phyloP scores from a whole-genome alignment of 2,797 vertebrate genomes.

The Karalla daura region DNA sequence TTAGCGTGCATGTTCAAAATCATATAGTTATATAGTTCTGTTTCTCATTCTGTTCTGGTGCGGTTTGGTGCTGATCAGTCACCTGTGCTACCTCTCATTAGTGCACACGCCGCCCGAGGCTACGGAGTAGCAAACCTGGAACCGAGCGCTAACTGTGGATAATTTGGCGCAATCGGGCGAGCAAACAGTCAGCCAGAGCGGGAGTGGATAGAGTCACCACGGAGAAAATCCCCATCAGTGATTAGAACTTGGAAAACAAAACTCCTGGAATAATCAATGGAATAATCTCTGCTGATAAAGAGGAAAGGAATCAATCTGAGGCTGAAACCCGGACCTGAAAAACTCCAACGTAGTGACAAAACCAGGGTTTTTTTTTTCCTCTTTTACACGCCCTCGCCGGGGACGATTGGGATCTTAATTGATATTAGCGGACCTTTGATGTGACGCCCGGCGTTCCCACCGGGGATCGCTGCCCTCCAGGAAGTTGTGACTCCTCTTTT shows the following conservation, averaged over 20 bases:
- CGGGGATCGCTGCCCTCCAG: slow-evolving; percentile 41
- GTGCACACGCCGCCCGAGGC: slow-evolving; percentile 20
- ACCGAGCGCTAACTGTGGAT: slow-evolving; percentile 10
- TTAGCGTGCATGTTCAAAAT: too few species aligned
- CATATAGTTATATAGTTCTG: too few species aligned
- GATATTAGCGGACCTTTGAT: slow-evolving; percentile 42
- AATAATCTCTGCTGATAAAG: background rate
- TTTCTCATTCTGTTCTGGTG: too few species aligned
- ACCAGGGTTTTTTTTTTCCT: background rate
- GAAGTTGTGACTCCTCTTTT: slow-evolving; percentile 47
- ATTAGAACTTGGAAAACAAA: background rate
- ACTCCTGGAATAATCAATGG: background rate
- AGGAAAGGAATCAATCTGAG: background rate
- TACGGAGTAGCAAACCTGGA: slow-evolving; percentile 23
- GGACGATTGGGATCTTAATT: slow-evolving; percentile 26
- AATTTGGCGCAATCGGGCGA: slow-evolving; percentile 11
- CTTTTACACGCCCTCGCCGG: background rate
- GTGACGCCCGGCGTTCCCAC: slow-evolving; percentile 28
- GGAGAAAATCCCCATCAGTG: background rate
- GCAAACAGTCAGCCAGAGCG: slow-evolving; percentile 16
- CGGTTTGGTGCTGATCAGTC: too few species aligned
- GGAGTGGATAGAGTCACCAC: background rate
- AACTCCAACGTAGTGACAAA: background rate
- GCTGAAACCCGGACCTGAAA: background rate
- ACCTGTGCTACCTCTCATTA: slow-evolving; percentile 50